Evolutionary conservation across 2,888 invertebrate genomes (phyloP), one percentile per base, ranked within the genome.

Genomic region (Loripinus fragilis): DNA sequence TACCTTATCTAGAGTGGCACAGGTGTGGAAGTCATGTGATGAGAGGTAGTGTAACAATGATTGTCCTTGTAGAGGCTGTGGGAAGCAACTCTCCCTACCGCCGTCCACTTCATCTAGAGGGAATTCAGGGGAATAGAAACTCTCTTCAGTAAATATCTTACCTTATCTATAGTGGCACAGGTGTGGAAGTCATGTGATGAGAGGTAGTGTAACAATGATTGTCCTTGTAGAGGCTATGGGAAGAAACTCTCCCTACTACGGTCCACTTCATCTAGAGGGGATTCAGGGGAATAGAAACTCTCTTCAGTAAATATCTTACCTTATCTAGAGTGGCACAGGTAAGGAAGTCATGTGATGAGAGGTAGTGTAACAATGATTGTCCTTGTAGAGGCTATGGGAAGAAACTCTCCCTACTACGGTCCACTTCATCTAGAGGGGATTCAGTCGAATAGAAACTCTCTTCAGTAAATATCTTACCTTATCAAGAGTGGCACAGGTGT

Each of bases 251-350:
- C n/a, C n/a, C n/a, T n/a, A n/a, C n/a, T n/a, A n/a, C n/a, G n/a
- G n/a, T n/a, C n/a, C n/a, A n/a, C n/a, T n/a, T n/a, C n/a, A n/a
- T n/a, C n/a, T n/a, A n/a, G n/a, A n/a, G n/a, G n/a, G n/a, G n/a
- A n/a, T n/a, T n/a, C n/a, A n/a, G n/a, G n/a, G n/a, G n/a, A n/a
- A n/a, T n/a, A n/a, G n/a, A n/a, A n/a, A n/a, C n/a, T n/a, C n/a
- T n/a, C n/a, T n/a, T n/a, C 12, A 12, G 38, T 38, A 12, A 12
- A 38, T 20, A 48, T 17, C 7, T 75, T 73, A 93, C 93, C 91
- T 90, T 91, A 89, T 97, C 97, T 77, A 97, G 94, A 90, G 97
- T 96, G 0, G 96, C 97, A 89, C 96, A 96, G 80, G 95, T 95
- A 41, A 95, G 95, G 90, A 96, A 96, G 85, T 96, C 95, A 67